Evolutionary conservation across 1,140 invertebrate species (phyloP).

Genomic region (Drosophila pandora): DNA sequence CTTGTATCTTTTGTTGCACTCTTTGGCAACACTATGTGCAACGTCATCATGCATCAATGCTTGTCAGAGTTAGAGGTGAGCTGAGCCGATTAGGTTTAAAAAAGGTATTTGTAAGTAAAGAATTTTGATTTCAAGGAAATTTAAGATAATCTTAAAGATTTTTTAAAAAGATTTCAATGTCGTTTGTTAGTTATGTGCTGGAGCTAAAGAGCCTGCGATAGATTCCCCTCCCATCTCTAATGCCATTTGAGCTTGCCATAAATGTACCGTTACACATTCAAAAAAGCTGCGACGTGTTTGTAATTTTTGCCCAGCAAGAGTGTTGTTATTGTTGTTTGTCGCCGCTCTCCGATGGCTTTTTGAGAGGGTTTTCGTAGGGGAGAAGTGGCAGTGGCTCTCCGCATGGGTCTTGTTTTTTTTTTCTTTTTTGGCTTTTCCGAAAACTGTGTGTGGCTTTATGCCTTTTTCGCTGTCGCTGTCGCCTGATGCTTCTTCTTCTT

Average conservation of each 20-base stretch:
- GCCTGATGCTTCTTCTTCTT: constrained; percentile 31
- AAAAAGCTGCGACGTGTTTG: constrained; percentile 65
- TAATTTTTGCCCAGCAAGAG: constrained; percentile 56
- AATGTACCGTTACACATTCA: constrained; percentile 75
- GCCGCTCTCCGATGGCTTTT: constrained; percentile 37
- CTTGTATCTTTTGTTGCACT: not conserved
- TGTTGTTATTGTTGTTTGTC: constrained; percentile 23
- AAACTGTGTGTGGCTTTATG: constrained; percentile 50
- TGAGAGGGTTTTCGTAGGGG: constrained; percentile 23
- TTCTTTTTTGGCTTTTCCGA: constrained; percentile 37
- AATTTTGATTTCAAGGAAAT: too few relatives aligned
- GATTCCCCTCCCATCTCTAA: constrained; percentile 39
- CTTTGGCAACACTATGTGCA: constrained; percentile 31
- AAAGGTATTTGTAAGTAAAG: too few relatives aligned
- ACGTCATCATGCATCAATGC: constrained; percentile 42
- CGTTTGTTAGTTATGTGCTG: too few relatives aligned
- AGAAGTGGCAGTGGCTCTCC: constrained; percentile 28
- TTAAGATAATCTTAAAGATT: too few relatives aligned
- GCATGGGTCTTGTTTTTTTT: constrained; percentile 1
- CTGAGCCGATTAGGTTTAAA: not conserved
- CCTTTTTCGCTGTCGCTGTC: constrained; percentile 16
- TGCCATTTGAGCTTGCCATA: constrained; percentile 60
- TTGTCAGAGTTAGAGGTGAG: constrained; percentile 21
- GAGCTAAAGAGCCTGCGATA: not conserved
- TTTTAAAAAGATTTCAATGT: not conserved